Evolutionary conservation across 2,113 vertebrate species (phyloP), one percentile per base, ranked within the genome.

Genomic region (Cephalopholis sonnerati): DNA sequence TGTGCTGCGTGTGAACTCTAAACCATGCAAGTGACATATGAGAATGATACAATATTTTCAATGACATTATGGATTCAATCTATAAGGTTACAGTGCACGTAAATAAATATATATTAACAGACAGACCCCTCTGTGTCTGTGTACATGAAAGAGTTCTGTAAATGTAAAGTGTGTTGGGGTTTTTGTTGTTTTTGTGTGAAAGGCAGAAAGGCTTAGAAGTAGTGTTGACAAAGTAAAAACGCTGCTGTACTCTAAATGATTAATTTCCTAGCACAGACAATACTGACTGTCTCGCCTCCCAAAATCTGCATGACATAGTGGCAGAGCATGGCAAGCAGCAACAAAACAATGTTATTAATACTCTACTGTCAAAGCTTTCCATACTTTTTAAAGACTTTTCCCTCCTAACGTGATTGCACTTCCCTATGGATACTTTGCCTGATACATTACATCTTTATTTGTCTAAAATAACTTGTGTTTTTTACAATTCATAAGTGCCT

Each of bases 341-440:
- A n/a, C 22, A 63, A 17, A 57, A 57, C 16, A 24, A 25, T 18
- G 22, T 22, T 32, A 36, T 20, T 13, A 55, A 62, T 32, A 11
- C 18, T 22, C 41, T 25, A n/a, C 48, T 48, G 36, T 74, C 11
- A 70, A 69, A 54, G 53, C 63, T 48, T 48, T 57, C 55, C 46
- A 32, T 73, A 53, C 32, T 53, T 61, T 39, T 84, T 73, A 61
- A 27, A 46, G 0, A 55, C 9, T 72, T 79, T 71, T 65, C 12
- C 53, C n/a, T 66, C 1, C 15, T 0, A 74, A 55, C 71, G 65
- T 71, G 79, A 79, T 65, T 32, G 17, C 12, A 74, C 54, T 67
- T 79, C 74, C 65, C 75, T 65, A 53, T 64, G 8, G 36, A 25
- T 17, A 32, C 54, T 65, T 13, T 61, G 7, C 18, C 16, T 46